These are phyloP conservation scores for Xyliphius kryptos DNA, from an alignment of 2,113 vertebrate genomes.

Conservation along the genomic window DNA sequence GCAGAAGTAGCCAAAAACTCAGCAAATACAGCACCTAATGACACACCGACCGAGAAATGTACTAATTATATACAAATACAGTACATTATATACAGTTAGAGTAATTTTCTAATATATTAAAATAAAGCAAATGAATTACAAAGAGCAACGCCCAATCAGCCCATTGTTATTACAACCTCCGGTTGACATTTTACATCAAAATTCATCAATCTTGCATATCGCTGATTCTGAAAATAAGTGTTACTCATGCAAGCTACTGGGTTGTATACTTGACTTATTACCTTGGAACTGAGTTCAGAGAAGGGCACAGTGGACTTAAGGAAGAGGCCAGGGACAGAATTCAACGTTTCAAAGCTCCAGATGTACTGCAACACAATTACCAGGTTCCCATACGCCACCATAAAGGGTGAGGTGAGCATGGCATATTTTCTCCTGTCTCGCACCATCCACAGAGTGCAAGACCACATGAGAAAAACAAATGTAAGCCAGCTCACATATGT, in stretches of 20 bases:
- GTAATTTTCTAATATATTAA: too few relatives aligned
- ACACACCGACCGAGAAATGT: too few relatives aligned
- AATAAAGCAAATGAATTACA: too few relatives aligned
- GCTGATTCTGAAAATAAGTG: too few relatives aligned
- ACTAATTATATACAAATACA: too few relatives aligned
- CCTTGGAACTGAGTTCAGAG: constrained; percentile 84
- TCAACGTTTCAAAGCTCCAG: constrained; percentile 77
- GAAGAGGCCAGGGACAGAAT: constrained; percentile 70
- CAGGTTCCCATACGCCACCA: constrained; percentile 91
- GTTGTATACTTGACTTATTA: constrained; percentile 47
- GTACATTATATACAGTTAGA: too few relatives aligned
- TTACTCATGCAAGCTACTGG: too few relatives aligned
- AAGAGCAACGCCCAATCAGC: too few relatives aligned
- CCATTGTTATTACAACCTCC: too few relatives aligned
- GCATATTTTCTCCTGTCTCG: constrained; percentile 87
- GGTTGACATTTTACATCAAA: too few relatives aligned
- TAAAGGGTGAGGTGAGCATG: constrained; percentile 93
- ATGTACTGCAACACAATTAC: constrained; percentile 88
- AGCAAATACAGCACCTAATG: constrained; percentile 87
- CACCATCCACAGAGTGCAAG: constrained; percentile 94
- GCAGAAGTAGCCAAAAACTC: constrained; percentile 94
- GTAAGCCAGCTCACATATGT: constrained; percentile 97
- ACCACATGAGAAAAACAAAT: constrained; percentile 93
- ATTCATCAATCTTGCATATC: too few relatives aligned
- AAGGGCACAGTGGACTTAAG: constrained; percentile 67